These are phyloP conservation scores for Acrobasis repandana DNA, from an alignment of 2,888 invertebrate genomes.

Conservation along the genomic window DNA sequence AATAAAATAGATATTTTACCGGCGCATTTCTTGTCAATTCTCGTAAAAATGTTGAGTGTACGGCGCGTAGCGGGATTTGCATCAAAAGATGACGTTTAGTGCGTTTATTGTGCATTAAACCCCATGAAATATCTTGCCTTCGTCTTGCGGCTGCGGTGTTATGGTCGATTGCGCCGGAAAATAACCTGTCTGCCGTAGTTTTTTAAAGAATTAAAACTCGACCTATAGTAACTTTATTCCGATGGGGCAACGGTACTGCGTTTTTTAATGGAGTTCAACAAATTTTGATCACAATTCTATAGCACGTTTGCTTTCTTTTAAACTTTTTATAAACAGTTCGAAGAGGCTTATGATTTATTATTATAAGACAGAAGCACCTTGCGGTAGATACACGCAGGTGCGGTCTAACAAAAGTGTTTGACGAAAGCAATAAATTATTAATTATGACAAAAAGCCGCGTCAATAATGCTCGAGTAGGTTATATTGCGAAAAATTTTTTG, in stretches of 20 bases:
- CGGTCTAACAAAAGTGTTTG: slow-evolving; percentile 61
- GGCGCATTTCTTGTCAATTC: slow-evolving; percentile 54
- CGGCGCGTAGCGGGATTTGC: slow-evolving; percentile 60
- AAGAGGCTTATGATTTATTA: slow-evolving; percentile 63
- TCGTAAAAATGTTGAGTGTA: slow-evolving; percentile 64
- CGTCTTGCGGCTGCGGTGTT: slow-evolving; percentile 55
- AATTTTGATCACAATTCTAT: slow-evolving; percentile 12
- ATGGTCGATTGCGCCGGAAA: slow-evolving; percentile 58
- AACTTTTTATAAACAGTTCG: neutral
- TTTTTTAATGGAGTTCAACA: slow-evolving; percentile 20
- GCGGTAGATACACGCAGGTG: slow-evolving; percentile 60
- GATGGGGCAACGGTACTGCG: slow-evolving; percentile 16
- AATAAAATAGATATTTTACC: slow-evolving; percentile 74
- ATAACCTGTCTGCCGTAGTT: slow-evolving; percentile 47
- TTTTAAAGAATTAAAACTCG: slow-evolving; percentile 49
- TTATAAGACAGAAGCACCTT: slow-evolving; percentile 74
- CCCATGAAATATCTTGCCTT: slow-evolving; percentile 48
- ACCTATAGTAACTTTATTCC: slow-evolving; percentile 31
- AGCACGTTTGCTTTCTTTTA: neutral
- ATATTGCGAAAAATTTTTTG: slow-evolving; percentile 55
- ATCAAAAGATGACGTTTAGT: slow-evolving; percentile 60
- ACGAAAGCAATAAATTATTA: slow-evolving; percentile 80
- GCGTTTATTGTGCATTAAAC: slow-evolving; percentile 58
- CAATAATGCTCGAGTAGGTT: slow-evolving; percentile 57
- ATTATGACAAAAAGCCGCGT: slow-evolving; percentile 75